These are phyloP conservation scores for Anthophora plumipes DNA, from an alignment of 2,888 invertebrate species.

Conservation along the genomic window DNA sequence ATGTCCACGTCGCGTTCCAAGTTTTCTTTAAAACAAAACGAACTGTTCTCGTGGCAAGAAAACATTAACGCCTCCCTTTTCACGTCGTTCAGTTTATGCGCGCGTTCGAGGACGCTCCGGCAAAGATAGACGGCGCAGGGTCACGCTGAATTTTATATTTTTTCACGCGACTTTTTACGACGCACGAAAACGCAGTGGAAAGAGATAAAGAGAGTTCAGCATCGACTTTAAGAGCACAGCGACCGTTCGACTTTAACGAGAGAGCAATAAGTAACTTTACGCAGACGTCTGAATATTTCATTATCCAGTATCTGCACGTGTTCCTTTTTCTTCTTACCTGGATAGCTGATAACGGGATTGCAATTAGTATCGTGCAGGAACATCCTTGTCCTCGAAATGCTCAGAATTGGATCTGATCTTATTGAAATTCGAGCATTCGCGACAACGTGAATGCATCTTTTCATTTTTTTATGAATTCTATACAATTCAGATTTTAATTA, in stretches of 20 bases:
- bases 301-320: constrained; percentile 45
- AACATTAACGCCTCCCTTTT: neutral
- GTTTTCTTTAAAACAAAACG: too few species aligned
- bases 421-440: neutral
- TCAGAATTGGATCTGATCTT: neutral
- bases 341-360: neutral
- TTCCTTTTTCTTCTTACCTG: neutral
- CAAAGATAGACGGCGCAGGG: neutral
- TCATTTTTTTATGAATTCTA: too few species aligned
- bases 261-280: constrained; percentile 51
- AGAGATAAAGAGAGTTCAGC: constrained; percentile 29
- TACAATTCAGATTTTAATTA: too few species aligned
- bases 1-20: too few species aligned
- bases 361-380: constrained; percentile 19
- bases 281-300: constrained; percentile 55
- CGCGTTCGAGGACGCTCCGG: neutral
- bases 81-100: neutral
- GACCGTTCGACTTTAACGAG: constrained; percentile 57
- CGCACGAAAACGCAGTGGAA: constrained; percentile 14
- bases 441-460: too few species aligned
- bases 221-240: constrained; percentile 24
- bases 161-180: constrained; percentile 28
- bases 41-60: neutral
- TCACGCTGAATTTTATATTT: constrained; percentile 20
- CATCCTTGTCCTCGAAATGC: neutral